phyloP scores from a whole-genome alignment of 2,113 vertebrate genomes.

The Oophaga pumilio region DNA sequence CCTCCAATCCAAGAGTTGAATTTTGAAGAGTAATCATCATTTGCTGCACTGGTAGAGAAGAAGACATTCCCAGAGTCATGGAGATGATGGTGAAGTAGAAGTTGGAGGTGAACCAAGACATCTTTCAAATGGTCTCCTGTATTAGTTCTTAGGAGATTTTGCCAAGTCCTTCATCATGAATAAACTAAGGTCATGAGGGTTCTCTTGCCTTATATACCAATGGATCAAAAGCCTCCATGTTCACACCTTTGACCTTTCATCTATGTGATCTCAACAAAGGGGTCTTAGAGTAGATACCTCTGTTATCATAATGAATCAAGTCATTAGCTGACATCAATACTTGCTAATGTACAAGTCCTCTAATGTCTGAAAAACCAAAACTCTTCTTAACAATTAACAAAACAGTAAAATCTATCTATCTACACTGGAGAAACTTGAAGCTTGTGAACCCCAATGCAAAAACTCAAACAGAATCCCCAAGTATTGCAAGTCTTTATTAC shows the following conservation, averaged over 20 bases:
- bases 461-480: too few relatives aligned
- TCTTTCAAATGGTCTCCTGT: background rate
- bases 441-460: too few relatives aligned
- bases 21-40: background rate
- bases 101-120: background rate
- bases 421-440: too few relatives aligned
- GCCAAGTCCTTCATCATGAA: background rate
- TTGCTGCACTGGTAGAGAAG: background rate
- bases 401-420: background rate
- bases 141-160: conserved; percentile 2
- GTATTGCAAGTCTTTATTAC: too few relatives aligned
- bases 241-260: conserved; percentile 10
- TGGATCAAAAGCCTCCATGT: background rate
- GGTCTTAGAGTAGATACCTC: background rate
- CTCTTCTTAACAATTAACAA: background rate
- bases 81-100: background rate
- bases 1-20: background rate
- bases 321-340: background rate
- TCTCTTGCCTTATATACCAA: background rate
- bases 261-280: background rate
- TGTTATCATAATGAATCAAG: background rate
- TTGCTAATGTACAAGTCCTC: background rate
- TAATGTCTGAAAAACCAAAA: background rate
- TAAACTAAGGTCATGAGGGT: conserved; percentile 51
- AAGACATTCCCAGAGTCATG: conserved; percentile 32